Conservation (phyloP, 2,888 invertebrate species). For the Hartigia nigra region DNA sequence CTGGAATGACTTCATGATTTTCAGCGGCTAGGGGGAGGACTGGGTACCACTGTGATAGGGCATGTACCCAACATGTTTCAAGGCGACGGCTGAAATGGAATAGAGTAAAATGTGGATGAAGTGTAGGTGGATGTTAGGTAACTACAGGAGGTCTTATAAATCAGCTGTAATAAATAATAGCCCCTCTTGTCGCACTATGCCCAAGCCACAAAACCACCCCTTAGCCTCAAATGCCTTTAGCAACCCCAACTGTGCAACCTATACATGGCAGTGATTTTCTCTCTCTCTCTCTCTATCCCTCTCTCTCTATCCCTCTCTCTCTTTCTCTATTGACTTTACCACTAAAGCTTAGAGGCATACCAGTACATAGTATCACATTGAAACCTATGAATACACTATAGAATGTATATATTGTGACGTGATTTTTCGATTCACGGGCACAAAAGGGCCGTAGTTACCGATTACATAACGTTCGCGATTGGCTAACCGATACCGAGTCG, state of each 20-base stretch:
- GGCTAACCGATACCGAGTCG: no score
- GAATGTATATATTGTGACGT: no score
- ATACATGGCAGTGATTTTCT: neutral
- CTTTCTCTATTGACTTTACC: neutral
- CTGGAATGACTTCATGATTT: neutral
- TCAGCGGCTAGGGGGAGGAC: neutral
- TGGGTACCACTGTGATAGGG: neutral
- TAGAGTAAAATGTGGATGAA: slow-evolving; percentile 16
- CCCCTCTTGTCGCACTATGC: slow-evolving; percentile 28
- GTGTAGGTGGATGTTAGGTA: slow-evolving; percentile 27
- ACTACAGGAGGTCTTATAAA: slow-evolving; percentile 43
- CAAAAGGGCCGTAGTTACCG: no score
- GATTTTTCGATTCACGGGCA: no score
- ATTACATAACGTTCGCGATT: no score
- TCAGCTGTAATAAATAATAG: slow-evolving; percentile 49
- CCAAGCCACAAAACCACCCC: slow-evolving; percentile 35
- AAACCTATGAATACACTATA: neutral
- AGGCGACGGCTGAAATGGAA: neutral
- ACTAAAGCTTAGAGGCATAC: no score
- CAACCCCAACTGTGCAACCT: neutral
- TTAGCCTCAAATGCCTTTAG: slow-evolving; percentile 11
- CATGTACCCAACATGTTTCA: neutral
- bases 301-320: slow-evolving; percentile 4
- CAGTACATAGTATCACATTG: no score
- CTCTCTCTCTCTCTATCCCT: no score